These are phyloP conservation scores for Gerris buenoi DNA, from an alignment of 1,140 invertebrate genomes.

Conservation along the genomic window DNA sequence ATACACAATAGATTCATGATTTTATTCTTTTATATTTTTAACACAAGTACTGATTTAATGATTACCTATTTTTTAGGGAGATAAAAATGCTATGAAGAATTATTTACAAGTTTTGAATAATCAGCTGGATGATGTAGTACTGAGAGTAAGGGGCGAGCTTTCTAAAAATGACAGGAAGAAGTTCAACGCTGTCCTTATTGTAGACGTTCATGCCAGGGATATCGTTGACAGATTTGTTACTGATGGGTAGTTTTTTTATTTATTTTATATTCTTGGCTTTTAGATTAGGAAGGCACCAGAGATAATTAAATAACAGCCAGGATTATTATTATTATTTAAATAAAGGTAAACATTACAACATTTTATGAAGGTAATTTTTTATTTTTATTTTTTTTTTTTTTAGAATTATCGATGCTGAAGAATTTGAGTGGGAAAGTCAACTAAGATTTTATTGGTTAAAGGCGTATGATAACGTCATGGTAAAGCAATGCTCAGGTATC, in stretches of 20 bases:
- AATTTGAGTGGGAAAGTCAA: constrained; percentile 88
- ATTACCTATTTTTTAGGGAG: constrained; percentile 37
- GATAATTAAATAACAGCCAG: too few species aligned
- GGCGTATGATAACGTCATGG: constrained; percentile 59
- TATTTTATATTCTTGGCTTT: too few species aligned
- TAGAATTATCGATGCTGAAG: constrained; percentile 61
- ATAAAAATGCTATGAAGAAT: constrained; percentile 76
- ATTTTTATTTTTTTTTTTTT: constrained; percentile 13
- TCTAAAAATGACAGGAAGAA: constrained; percentile 67
- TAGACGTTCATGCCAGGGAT: constrained; percentile 78
- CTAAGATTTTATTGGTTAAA: constrained; percentile 81
- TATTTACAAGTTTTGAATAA: constrained; percentile 62
- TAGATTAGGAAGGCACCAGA: too few species aligned
- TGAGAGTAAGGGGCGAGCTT: constrained; percentile 51
- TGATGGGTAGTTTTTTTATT: constrained; percentile 46
- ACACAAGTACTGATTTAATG: too few species aligned
- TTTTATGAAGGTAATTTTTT: neutral
- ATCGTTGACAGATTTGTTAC: constrained; percentile 75
- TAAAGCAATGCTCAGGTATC: constrained; percentile 66
- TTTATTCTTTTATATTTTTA: too few species aligned
- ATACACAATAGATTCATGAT: too few species aligned
- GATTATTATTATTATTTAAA: too few species aligned
- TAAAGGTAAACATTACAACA: too few species aligned
- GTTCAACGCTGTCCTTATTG: constrained; percentile 71
- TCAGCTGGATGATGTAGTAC: constrained; percentile 70